phyloP scores from a whole-genome alignment of 2,888 invertebrate genomes.

The Campoplex nolae region DNA sequence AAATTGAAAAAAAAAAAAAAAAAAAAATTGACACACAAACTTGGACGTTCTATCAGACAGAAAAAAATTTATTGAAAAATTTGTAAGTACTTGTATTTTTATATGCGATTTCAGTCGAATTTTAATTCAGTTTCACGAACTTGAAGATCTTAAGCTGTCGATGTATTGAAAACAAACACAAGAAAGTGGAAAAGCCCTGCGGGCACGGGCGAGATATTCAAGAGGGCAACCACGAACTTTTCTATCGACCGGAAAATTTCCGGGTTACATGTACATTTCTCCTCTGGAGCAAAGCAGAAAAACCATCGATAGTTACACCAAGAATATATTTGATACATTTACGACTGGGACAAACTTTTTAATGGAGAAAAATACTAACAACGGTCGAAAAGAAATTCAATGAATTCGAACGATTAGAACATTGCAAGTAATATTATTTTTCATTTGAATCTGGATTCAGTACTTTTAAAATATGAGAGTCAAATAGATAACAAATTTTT shows the following conservation, averaged over 20 bases:
- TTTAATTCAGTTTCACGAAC: neutral
- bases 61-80: neutral
- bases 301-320: constrained; percentile 19
- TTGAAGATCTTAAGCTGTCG: neutral
- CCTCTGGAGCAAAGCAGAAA: constrained; percentile 26
- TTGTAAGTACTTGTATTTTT: neutral
- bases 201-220: constrained; percentile 46
- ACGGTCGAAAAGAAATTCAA: neutral
- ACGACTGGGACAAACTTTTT: neutral
- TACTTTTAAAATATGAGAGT: neutral
- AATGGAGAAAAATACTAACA: neutral
- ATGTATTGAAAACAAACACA: neutral
- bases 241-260: constrained; percentile 67
- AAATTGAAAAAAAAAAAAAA: neutral
- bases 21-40: neutral
- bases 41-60: neutral
- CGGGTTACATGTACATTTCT: constrained; percentile 60
- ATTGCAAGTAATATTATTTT: neutral
- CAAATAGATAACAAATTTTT: no score
- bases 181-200: constrained; percentile 34
- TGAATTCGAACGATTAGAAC: neutral
- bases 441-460: neutral
- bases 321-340: constrained; percentile 4
- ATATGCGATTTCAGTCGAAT: neutral
- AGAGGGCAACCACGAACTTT: constrained; percentile 62